These are phyloP conservation scores for Siniperca undulata DNA, from an alignment of 2,797 vertebrate genomes.

Conservation along the genomic window DNA sequence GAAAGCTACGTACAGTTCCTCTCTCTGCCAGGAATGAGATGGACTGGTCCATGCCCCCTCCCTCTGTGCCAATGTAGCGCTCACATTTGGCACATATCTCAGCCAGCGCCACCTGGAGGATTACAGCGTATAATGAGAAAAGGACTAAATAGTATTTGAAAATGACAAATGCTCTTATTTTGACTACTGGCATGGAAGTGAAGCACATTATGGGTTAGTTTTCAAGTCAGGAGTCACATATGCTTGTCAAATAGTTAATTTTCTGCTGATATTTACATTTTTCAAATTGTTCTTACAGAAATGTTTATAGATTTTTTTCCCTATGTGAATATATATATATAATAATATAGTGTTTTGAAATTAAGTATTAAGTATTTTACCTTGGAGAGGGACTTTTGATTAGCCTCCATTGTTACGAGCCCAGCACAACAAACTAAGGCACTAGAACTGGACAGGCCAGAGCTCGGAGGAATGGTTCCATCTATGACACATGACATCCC, in stretches of 20 bases:
- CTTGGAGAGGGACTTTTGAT: constrained; percentile 93
- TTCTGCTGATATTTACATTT: not conserved
- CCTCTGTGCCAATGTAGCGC: constrained; percentile 95
- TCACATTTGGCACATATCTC: constrained; percentile 95
- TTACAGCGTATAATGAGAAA: not conserved
- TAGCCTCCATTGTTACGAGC: constrained; percentile 90
- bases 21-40: constrained; percentile 97
- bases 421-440: constrained; percentile 97
- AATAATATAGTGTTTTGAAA: not conserved
- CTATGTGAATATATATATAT: too few species aligned
- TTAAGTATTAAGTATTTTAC: constrained; percentile 78
- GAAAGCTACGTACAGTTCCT: constrained; percentile 88
- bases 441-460: constrained; percentile 97
- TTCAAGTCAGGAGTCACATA: not conserved
- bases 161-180: not conserved
- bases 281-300: not conserved
- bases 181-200: not conserved
- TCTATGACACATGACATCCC: constrained; percentile 96
- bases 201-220: not conserved
- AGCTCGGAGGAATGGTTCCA: constrained; percentile 94
- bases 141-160: not conserved
- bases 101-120: constrained; percentile 91
- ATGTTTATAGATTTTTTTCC: not conserved
- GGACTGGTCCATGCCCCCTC: constrained; percentile 99
- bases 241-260: not conserved